Percentiles rank a stretch among this genome's conserved stretches.
phyloP scores from a whole-genome alignment of 2,113 vertebrate genomes.

The Todiramphus saurophagus region DNA sequence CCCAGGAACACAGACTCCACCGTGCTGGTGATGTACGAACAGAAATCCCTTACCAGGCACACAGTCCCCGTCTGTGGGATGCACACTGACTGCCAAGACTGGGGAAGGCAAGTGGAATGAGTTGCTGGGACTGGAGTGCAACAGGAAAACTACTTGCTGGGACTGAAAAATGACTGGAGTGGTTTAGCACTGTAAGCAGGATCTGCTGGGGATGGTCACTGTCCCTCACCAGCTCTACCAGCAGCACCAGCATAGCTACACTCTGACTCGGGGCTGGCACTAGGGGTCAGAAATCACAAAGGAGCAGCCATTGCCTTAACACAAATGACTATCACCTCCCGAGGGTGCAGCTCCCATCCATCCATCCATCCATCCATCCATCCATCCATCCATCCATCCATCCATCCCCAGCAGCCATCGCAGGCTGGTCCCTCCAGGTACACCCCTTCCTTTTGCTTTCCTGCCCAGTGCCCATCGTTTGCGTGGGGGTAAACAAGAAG shows the following conservation, averaged over 20 bases:
- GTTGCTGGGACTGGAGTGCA: background rate
- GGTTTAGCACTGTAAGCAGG: accelerated
- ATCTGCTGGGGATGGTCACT: background rate
- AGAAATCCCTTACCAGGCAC: background rate
- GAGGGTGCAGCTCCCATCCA: background rate
- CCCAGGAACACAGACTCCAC: background rate
- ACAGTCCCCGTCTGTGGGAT: accelerated
- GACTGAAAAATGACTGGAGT: background rate
- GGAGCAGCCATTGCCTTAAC: background rate
- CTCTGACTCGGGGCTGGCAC: background rate
- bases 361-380: too few relatives aligned
- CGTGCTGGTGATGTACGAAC: background rate
- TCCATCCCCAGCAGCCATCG: background rate
- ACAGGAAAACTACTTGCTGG: background rate
- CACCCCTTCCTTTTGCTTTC: background rate
- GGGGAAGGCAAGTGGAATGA: background rate
- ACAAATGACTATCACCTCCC: background rate
- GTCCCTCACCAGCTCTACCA: background rate
- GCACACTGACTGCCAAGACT: accelerated
- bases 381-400: background rate
- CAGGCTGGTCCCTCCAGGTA: background rate
- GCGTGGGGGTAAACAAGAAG: background rate
- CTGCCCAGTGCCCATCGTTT: background rate
- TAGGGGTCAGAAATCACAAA: background rate
- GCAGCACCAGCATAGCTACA: background rate